Conservation (phyloP, 2,888 invertebrate species). For the Lapara coniferarum region DNA sequence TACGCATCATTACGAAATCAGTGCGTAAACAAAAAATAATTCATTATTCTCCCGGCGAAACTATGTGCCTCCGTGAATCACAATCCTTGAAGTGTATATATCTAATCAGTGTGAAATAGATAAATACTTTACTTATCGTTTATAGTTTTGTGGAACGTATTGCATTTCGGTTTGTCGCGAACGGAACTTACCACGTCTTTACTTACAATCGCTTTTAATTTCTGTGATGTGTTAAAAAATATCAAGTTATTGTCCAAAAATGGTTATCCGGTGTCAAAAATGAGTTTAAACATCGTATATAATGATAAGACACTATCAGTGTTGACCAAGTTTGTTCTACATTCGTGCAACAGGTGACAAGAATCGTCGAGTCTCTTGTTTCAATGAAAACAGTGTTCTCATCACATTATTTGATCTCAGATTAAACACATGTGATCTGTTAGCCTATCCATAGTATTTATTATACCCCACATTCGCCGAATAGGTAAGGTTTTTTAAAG, state of each 20-base stretch:
- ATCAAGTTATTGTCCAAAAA: conserved; percentile 3
- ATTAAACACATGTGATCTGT: conserved; percentile 5
- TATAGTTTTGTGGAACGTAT: conserved; percentile 61
- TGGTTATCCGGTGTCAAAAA: conserved; percentile 41
- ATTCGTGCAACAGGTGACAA: conserved; percentile 59
- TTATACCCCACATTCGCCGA: not conserved
- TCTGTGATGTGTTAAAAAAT: not conserved
- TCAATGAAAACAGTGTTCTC: conserved; percentile 15
- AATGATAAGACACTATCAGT: conserved; percentile 68
- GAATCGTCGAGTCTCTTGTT: conserved; percentile 47
- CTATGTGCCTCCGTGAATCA: conserved; percentile 46
- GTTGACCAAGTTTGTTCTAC: conserved; percentile 69
- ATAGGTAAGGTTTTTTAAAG: conserved; percentile 4
- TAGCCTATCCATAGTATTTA: not conserved
- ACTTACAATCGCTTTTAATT: not conserved
- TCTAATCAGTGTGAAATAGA: conserved; percentile 73
- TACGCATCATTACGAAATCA: not conserved
- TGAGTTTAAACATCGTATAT: conserved; percentile 74
- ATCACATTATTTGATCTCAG: conserved; percentile 5
- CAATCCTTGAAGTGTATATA: conserved; percentile 69
- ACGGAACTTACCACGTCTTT: conserved; percentile 23
- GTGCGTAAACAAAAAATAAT: conserved; percentile 5
- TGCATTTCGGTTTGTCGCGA: conserved; percentile 44
- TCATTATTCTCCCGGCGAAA: not conserved
- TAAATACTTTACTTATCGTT: conserved; percentile 69